Base-by-base conservation (phyloP, 2,888 invertebrate species). In the Clistopyga incitator region DNA sequence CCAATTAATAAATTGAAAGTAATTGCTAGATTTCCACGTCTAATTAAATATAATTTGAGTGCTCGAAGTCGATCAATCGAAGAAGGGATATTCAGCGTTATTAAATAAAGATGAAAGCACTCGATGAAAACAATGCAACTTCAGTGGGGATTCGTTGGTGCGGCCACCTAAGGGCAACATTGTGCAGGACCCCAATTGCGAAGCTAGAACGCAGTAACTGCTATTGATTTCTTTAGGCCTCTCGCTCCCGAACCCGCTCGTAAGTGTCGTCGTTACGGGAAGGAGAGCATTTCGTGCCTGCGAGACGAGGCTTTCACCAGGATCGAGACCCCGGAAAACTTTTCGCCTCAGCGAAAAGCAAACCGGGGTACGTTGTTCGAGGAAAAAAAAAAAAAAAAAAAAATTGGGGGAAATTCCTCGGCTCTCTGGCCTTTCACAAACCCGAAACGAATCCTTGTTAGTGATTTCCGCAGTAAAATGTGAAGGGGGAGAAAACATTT, bases 201-300 rank as follows among this genome's bases (percentile, higher is more conserved):
- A 54, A 78, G 75, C 82, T 82, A 70, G 74, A 68, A 78, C 82
- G 68, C 34, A 47, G 82, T 59, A 70, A 74, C 78, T 78, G 74
- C 38, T 82, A 82, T 82, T 78, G 82, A 81, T 82, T 75, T 78
- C 47, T 64, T 23, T 61, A 64, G 61, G 67, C 71, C 54, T 38
- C 68, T 59, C 34, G 8, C 70, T 45, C 54, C 11, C 67, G 25
- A 23, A 38, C 18, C 42, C 65, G 29, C 29, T 67, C 64, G 18
- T 50, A 23, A 45, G 11, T 61, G 50, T 61, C 65, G 34, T 6
- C 1, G 59, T 61, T 61, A 34, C 34, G 18, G 34, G n/a, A 11
- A 34, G 13, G n/a, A 34, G 34, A 34, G 34, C 34, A n/a, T 34
- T 61, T 34, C 18, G 10, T 34, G 29, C 29, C 34, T 61, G 34